phyloP scores from a whole-genome alignment of 2,888 invertebrate genomes.

The Melinaea menophilus region DNA sequence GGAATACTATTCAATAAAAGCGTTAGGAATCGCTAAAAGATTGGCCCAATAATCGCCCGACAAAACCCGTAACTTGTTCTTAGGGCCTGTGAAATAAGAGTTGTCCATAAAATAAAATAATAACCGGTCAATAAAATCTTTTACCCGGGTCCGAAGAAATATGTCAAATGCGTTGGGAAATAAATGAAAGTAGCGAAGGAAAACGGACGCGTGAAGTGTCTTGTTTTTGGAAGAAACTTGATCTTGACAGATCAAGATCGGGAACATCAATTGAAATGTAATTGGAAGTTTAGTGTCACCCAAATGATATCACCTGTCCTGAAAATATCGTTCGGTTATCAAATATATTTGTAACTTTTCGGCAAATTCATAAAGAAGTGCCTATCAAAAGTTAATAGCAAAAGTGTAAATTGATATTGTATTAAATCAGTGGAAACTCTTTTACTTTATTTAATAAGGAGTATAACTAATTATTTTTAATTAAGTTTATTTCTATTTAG shows the following conservation, averaged over 20 bases:
- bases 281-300: conserved; percentile 65
- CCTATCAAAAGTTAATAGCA: conserved; percentile 21
- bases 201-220: conserved; percentile 58
- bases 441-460: not conserved
- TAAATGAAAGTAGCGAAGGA: conserved; percentile 51
- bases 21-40: conserved; percentile 57
- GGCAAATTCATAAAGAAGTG: conserved; percentile 21
- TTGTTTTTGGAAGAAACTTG: conserved; percentile 55
- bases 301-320: conserved; percentile 51
- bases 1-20: conserved; percentile 64
- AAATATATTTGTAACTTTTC: conserved; percentile 28
- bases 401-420: conserved; percentile 13
- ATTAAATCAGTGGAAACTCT: conserved; percentile 8
- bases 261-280: conserved; percentile 67
- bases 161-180: conserved; percentile 66
- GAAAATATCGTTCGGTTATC: conserved; percentile 33
- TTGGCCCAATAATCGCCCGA: conserved; percentile 68
- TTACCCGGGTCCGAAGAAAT: conserved; percentile 57
- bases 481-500: no score
- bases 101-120: conserved; percentile 76
- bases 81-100: conserved; percentile 73
- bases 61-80: conserved; percentile 68
- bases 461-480: no score
- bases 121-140: conserved; percentile 75
- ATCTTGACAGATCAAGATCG: conserved; percentile 61